Conservation (phyloP, 1,140 invertebrate genomes). For the Pemphigus obesinymphae region DNA sequence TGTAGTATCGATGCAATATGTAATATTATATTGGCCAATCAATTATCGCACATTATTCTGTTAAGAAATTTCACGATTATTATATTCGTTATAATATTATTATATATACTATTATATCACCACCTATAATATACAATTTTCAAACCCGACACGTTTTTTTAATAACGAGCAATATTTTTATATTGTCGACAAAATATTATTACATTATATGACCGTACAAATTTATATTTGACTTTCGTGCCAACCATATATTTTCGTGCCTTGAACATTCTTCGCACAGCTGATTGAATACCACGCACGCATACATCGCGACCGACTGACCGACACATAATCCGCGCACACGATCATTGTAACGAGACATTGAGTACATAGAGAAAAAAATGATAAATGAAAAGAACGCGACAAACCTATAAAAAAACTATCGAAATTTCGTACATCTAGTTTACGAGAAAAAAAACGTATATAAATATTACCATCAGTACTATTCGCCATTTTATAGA, state of each 20-base stretch:
- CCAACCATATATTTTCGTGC: not conserved
- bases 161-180: not conserved
- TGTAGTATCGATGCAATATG: not conserved
- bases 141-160: not conserved
- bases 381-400: not conserved
- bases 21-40: not conserved
- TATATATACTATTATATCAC: too few relatives aligned
- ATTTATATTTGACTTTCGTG: not conserved
- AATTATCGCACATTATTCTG: not conserved
- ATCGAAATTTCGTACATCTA: not conserved
- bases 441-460: not conserved
- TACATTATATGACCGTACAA: not conserved
- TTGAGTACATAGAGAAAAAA: not conserved
- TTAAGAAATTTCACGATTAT: not conserved
- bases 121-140: not conserved
- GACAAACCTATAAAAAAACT: not conserved
- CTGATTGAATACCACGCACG: not conserved
- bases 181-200: not conserved
- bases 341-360: not conserved
- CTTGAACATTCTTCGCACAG: not conserved
- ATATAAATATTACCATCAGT: not conserved
- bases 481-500: slow-evolving; percentile 35
- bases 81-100: not conserved
- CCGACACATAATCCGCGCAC: not conserved
- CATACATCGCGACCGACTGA: not conserved